Conservation (phyloP, 2,113 vertebrate species). For the Actinemys pallida region DNA sequence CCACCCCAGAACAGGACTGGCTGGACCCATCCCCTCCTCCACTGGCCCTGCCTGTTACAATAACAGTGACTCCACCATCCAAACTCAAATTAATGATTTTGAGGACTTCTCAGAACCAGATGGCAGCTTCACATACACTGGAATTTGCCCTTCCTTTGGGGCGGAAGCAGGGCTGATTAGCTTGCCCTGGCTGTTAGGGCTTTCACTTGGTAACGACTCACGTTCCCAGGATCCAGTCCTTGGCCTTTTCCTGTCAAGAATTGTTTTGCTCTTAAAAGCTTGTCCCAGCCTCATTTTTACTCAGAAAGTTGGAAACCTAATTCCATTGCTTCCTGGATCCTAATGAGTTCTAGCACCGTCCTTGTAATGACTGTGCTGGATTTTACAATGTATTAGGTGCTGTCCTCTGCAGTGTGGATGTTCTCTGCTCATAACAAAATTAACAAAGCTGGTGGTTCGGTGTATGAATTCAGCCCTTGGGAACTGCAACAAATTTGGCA, state of each 20-base stretch:
- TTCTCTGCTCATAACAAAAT: not conserved
- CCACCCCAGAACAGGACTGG: not conserved
- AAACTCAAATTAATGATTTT: not conserved
- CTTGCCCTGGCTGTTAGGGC: accelerated
- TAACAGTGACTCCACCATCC: too few relatives aligned
- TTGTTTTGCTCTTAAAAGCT: not conserved
- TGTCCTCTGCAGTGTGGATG: accelerated
- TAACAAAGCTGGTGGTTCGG: not conserved
- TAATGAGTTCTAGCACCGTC: accelerated
- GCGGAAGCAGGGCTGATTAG: accelerated
- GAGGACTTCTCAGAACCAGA: not conserved
- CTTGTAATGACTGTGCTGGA: not conserved
- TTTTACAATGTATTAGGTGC: accelerated
- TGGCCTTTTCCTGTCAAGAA: accelerated
- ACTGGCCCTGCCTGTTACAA: not conserved
- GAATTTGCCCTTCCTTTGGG: not conserved
- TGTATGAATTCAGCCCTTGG: not conserved
- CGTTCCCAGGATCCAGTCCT: not conserved
- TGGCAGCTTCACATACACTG: not conserved
- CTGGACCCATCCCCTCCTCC: not conserved
- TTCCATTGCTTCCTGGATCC: not conserved
- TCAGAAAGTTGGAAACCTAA: accelerated
- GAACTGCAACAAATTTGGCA: not conserved
- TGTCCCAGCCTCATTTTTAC: accelerated
- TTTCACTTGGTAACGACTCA: not conserved